Percentiles rank a stretch among this genome's conserved stretches.
phyloP scores from a whole-genome alignment of 2,113 vertebrate genomes.

The Cyprinodon brontotheroides region DNA sequence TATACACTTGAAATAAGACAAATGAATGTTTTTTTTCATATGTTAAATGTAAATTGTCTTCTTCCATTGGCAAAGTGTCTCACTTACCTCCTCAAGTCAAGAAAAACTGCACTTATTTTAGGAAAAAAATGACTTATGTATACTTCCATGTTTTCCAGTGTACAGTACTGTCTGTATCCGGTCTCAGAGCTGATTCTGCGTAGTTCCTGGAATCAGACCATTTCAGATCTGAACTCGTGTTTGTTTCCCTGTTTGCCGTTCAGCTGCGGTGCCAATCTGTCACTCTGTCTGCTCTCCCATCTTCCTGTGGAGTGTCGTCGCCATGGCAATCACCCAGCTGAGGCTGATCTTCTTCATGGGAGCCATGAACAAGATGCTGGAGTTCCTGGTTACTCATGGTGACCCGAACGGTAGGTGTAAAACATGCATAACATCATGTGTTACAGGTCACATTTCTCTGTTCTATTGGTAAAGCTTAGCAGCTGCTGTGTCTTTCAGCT shows the following conservation, averaged over 20 bases:
- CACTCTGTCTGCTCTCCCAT: conserved; percentile 84
- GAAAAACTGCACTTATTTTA: too few species aligned
- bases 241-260: background rate
- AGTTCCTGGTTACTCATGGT: conserved; percentile 78
- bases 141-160: too few species aligned
- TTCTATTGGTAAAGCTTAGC: too few species aligned
- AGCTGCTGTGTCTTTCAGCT: conserved; percentile 54
- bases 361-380: conserved; percentile 89
- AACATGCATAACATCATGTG: background rate
- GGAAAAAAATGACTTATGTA: too few species aligned
- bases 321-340: conserved; percentile 88
- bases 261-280: conserved; percentile 75
- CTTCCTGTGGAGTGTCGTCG: conserved; percentile 87
- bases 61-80: too few species aligned
- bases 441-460: background rate
- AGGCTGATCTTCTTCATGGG: conserved; percentile 91
- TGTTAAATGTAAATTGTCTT: too few species aligned
- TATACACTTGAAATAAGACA: too few species aligned
- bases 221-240: background rate
- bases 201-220: too few species aligned
- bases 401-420: conserved; percentile 61
- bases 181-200: background rate
- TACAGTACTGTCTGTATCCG: too few species aligned
- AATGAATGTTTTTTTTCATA: too few species aligned
- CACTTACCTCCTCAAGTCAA: too few species aligned